These are phyloP conservation scores for Elysia crispata DNA, from an alignment of 2,888 invertebrate genomes.

Conservation along the genomic window DNA sequence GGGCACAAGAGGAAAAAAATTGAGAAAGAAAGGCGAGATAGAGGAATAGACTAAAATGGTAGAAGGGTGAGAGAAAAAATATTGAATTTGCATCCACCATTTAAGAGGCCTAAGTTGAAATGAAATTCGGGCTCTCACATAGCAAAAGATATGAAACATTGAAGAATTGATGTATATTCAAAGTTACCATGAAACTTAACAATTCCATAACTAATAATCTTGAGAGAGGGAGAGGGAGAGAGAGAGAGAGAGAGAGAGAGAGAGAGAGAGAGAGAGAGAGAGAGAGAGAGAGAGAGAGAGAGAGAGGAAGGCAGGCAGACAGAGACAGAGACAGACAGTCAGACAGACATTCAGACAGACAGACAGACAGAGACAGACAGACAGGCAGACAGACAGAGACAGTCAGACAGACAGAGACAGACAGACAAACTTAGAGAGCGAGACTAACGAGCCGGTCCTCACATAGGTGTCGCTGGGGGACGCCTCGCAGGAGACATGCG, in stretches of 20 bases:
- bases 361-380: constrained; percentile 33
- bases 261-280: constrained; percentile 32
- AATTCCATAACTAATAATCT: no score
- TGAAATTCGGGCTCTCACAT: no score
- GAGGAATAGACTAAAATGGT: no score
- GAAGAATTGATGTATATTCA: no score
- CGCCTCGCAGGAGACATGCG: constrained; percentile 65
- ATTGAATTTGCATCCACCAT: no score
- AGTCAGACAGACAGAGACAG: constrained; percentile 28
- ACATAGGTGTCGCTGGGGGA: constrained; percentile 68
- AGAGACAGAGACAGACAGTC: constrained; percentile 32
- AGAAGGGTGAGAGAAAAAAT: no score
- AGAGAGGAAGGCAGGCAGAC: constrained; percentile 32
- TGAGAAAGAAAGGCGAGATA: no score
- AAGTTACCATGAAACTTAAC: no score
- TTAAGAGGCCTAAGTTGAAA: no score
- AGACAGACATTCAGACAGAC: constrained; percentile 36
- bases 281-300: constrained; percentile 30
- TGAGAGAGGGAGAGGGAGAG: no score
- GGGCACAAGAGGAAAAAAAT: no score
- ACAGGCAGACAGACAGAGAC: constrained; percentile 17
- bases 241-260: constrained; percentile 15
- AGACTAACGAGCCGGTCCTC: constrained; percentile 53
- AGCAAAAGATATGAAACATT: no score
- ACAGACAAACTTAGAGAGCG: constrained; percentile 17